Evolutionary conservation across 2,113 vertebrate species (phyloP).

Genomic region (Tinamus guttatus): DNA sequence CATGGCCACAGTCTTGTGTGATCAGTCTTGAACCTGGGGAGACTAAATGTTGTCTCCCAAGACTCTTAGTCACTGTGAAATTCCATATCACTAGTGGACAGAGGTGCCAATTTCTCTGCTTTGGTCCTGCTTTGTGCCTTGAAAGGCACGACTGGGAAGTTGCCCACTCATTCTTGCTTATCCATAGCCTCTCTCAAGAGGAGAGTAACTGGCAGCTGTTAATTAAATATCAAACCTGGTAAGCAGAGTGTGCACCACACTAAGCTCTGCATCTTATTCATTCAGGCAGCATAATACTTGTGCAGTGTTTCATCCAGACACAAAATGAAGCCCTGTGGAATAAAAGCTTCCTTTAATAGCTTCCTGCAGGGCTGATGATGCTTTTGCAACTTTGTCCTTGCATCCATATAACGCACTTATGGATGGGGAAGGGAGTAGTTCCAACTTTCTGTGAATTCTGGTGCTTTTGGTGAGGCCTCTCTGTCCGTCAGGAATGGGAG

Average conservation of each 20-base stretch:
- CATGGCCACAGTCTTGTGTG: neutral
- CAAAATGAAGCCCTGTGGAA: neutral
- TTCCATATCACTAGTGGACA: neutral
- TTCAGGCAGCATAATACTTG: neutral
- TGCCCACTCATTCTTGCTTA: neutral
- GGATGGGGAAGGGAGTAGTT: neutral
- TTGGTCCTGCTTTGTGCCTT: neutral
- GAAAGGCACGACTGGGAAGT: fast-evolving
- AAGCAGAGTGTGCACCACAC: neutral
- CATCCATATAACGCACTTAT: neutral
- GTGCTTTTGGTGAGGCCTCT: neutral
- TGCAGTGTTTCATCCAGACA: neutral
- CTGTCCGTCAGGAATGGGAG: neutral
- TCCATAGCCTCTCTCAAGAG: neutral
- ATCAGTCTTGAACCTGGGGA: neutral
- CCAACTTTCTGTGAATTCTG: neutral
- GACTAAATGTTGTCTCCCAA: neutral
- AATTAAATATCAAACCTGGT: neutral
- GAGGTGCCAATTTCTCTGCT: neutral
- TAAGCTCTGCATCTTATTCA: neutral
- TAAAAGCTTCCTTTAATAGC: neutral
- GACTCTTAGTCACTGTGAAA: neutral
- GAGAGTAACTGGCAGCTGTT: neutral
- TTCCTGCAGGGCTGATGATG: neutral
- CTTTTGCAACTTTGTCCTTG: neutral